These are phyloP conservation scores for Habropoda laboriosa DNA, from an alignment of 1,140 invertebrate genomes.

Conservation along the genomic window DNA sequence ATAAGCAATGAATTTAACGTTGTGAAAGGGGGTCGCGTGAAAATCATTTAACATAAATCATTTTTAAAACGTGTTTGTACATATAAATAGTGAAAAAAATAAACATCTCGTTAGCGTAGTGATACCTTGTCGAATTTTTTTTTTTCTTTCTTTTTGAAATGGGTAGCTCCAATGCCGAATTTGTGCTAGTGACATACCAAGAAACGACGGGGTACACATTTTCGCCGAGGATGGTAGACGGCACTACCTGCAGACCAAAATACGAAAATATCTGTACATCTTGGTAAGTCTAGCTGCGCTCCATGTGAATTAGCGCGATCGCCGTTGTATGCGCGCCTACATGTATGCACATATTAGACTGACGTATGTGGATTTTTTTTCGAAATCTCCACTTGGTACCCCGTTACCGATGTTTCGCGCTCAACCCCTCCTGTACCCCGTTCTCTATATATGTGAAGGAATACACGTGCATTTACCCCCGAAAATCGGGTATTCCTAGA, in stretches of 20 bases:
- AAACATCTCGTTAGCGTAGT: slow-evolving; percentile 13
- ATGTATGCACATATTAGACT: not conserved
- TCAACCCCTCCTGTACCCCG: not conserved
- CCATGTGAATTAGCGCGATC: slow-evolving; percentile 13
- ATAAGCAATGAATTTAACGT: slow-evolving; percentile 46
- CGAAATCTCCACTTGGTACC: slow-evolving; percentile 8
- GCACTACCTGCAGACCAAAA: slow-evolving; percentile 82
- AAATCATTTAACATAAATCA: slow-evolving; percentile 19
- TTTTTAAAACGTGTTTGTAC: slow-evolving; percentile 19
- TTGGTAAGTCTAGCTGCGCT: slow-evolving; percentile 75
- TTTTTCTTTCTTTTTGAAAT: slow-evolving; percentile 68
- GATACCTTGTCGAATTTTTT: slow-evolving; percentile 32
- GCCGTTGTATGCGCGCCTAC: slow-evolving; percentile 19
- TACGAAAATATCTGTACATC: slow-evolving; percentile 83
- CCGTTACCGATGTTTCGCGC: not conserved
- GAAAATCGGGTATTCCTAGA: not conserved
- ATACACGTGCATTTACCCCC: not conserved
- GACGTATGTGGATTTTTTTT: slow-evolving; percentile 30
- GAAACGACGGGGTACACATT: slow-evolving; percentile 78
- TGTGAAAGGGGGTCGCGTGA: slow-evolving; percentile 31
- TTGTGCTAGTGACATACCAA: slow-evolving; percentile 79
- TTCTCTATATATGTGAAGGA: not conserved
- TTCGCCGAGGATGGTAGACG: slow-evolving; percentile 82
- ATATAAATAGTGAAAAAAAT: slow-evolving; percentile 5
- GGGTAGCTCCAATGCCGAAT: slow-evolving; percentile 81